Percentiles rank a stretch among this genome's conserved stretches.
Evolutionary conservation across 2,113 vertebrate genomes (phyloP).

Genomic region (Gallinago jamesoni): DNA sequence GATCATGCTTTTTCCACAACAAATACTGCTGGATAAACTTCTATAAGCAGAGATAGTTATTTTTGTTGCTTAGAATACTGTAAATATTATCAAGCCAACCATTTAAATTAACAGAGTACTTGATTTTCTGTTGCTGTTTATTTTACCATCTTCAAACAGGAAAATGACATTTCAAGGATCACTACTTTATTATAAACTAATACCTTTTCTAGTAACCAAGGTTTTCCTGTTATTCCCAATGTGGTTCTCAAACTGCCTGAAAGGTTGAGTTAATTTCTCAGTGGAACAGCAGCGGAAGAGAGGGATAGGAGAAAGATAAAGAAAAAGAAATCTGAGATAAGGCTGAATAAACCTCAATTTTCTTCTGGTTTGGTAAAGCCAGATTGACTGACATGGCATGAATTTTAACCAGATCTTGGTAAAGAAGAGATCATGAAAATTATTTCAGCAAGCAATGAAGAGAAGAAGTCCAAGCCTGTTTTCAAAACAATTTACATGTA

Average conservation of each 20-base stretch:
- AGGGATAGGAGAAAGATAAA: background rate
- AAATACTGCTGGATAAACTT: background rate
- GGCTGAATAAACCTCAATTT: background rate
- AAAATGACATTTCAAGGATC: constrained; percentile 27
- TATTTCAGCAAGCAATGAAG: background rate
- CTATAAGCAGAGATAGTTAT: background rate
- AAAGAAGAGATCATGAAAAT: background rate
- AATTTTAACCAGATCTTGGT: constrained; percentile 16
- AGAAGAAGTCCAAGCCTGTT: background rate
- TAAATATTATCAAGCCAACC: background rate
- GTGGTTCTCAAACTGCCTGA: background rate
- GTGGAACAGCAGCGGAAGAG: background rate
- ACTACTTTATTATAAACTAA: constrained; percentile 27
- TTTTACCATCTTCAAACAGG: background rate
- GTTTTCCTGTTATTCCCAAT: background rate
- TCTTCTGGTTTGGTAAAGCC: background rate
- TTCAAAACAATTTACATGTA: background rate
- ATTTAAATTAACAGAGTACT: background rate
- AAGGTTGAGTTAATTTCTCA: constrained; percentile 37
- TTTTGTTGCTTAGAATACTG: background rate
- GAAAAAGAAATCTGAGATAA: background rate
- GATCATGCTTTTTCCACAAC: background rate
- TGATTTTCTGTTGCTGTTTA: constrained; percentile 12
- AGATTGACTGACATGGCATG: background rate
- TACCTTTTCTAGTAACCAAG: background rate